Base-by-base conservation (phyloP, 1,140 invertebrate species). In the Pristionchus pacificus region DNA sequence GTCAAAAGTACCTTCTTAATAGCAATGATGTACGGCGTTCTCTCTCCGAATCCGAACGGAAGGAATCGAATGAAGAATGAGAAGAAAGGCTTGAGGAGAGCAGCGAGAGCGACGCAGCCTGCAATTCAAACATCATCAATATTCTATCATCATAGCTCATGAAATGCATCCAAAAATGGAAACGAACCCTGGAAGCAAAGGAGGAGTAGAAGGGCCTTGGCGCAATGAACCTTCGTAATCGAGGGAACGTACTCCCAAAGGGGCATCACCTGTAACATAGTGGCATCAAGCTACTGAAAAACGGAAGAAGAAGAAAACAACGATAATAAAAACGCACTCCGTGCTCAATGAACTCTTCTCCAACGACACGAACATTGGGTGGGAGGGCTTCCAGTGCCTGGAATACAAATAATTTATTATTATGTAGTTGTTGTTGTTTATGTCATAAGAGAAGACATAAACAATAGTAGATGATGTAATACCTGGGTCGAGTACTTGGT, bases 101-200 rank as follows among this genome's bases (percentile, higher is more conserved):
- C 71, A 55, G 80, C 80, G 29, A 82, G 69, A 33, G 82, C 76
- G 59, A 68, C 64, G 58, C 77, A 76, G 19, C 80, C 80, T 80
- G 38, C 33, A 77, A 70, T 29, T 15, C 32, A 55, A 6, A 74
- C n/a, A n/a, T n/a, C n/a, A n/a, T n/a, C n/a, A 6, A 65, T 72
- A 28, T 29, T 57, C 25, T 13, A 10, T 28, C 28, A 65, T 31
- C 68, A 74, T 63, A 19, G 13, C 29, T 24, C 6, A 74, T 70
- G 6, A 30, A 63, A 24, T 6, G 38, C 14, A 60, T 69, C 31
- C 55, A 63, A 32, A 29, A 63, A 49, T 65, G 49, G n/a, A n/a
- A 33, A 27, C 49, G 31, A 13, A 81, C 79, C 79, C 80, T 81
- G 79, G 66, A 71, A 83, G 30, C 81, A 82, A 13, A 81, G 68